These are phyloP conservation scores for Chrysemys picta DNA, from an alignment of 2,113 vertebrate genomes.

Conservation along the genomic window DNA sequence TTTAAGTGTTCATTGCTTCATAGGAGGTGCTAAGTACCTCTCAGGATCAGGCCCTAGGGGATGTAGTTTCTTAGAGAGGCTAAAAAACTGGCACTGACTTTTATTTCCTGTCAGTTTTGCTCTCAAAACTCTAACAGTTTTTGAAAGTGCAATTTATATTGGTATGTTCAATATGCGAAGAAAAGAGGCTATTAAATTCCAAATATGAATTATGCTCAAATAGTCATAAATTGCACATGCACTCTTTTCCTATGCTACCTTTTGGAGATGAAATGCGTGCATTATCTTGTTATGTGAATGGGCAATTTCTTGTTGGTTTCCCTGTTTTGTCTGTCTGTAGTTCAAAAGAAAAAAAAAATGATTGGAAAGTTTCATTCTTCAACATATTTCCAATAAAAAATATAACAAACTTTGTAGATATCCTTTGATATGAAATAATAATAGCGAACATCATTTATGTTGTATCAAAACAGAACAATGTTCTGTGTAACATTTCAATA, in stretches of 20 bases:
- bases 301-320: neutral
- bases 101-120: conserved; percentile 4
- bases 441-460: neutral
- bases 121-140: neutral
- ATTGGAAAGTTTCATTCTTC: neutral
- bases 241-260: neutral
- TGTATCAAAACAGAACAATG: neutral
- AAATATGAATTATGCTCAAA: neutral
- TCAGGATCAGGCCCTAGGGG: neutral
- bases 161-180: neutral
- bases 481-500: neutral
- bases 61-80: neutral
- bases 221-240: neutral
- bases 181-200: neutral
- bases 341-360: neutral
- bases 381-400: neutral
- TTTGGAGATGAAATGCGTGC: neutral
- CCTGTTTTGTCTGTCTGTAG: neutral
- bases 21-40: neutral
- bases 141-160: neutral
- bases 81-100: neutral
- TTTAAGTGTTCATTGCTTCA: neutral
- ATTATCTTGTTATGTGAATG: neutral
- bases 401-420: neutral
- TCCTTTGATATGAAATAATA: neutral